phyloP scores from a whole-genome alignment of 1,140 invertebrate species.

The Ceratosolen fusciceps region DNA sequence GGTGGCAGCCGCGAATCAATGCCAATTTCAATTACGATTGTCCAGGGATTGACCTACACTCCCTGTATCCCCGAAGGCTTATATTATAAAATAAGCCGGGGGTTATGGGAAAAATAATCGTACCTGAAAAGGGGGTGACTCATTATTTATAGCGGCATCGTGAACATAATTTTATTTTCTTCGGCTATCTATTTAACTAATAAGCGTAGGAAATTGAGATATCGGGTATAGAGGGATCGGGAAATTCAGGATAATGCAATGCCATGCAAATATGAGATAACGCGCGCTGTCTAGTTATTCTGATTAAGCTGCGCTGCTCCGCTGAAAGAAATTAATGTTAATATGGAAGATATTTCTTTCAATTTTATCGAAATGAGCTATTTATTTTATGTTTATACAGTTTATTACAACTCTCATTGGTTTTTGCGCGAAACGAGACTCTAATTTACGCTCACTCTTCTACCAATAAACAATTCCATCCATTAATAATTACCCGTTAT shows the following conservation, averaged over 20 bases:
- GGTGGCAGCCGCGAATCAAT: constrained; percentile 16
- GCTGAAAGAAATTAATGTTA: too few species aligned
- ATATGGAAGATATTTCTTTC: too few species aligned
- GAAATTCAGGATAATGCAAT: background rate
- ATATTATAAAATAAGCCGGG: constrained; percentile 32
- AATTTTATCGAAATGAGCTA: too few species aligned
- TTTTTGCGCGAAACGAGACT: too few species aligned
- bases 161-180: background rate
- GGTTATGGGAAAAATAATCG: constrained; percentile 18
- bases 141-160: constrained; percentile 9
- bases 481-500: too few species aligned
- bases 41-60: background rate
- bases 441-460: too few species aligned
- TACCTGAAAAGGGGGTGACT: constrained; percentile 23
- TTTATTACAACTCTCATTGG: too few species aligned
- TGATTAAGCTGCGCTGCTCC: background rate
- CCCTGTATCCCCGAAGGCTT: constrained; percentile 4
- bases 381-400: too few species aligned
- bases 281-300: background rate
- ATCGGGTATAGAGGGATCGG: background rate
- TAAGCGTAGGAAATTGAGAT: background rate
- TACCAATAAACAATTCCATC: too few species aligned
- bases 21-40: constrained; percentile 40
- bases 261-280: background rate
- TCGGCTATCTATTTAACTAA: background rate